Evolutionary conservation across 2,888 invertebrate genomes (phyloP), one percentile per base, ranked within the genome.

Genomic region (Epistrophe grossulariae): DNA sequence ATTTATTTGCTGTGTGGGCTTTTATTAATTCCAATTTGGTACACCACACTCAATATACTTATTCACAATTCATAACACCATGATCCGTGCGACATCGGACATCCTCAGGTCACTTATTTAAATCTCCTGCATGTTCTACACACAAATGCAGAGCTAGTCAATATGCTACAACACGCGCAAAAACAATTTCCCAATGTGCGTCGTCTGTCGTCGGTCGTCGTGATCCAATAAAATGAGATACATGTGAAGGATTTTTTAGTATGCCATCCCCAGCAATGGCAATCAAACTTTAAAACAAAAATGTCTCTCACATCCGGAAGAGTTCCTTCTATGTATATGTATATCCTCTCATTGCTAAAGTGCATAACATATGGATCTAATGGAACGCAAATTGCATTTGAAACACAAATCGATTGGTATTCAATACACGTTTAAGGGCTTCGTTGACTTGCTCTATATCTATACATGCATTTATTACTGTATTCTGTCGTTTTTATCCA

Each of bases 381-480:
- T 72, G 78, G 66, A 72, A 72, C 50, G 64, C 59, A 66, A 82
- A 82, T 82, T 82, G 78, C 82, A 82, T 72, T 59, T 40, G 72
- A 66, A 82, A 66, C 77, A 35, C 55, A 59, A 72, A 82, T 78
- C 78, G 43, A 82, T 82, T 82, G 59, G 24, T 35, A 78, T 82
- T 78, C 78, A 66, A 50, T 66, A 31, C 78, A 82, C 59, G 72
- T 78, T 66, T 48, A 59, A 50, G 64, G 59, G 43, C 64, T 48
- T 24, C 40, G 35, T 66, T 77, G 81, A 71, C 40, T 73, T 43
- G 38, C 64, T 64, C 28, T 40, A 28, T 24, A 24, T 24, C 24
- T 24, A 24, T 24, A 24, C 3, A 24, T 24, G 24, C 24, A 24
- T 1, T 24, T 24, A 24, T 24, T 24, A 24, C 24, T 57, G 57